Percentiles rank a stretch among this genome's conserved stretches.
These are phyloP conservation scores for Caenorhabditis sp. DNA, from an alignment of 2,888 invertebrate genomes.

Conservation along the genomic window DNA sequence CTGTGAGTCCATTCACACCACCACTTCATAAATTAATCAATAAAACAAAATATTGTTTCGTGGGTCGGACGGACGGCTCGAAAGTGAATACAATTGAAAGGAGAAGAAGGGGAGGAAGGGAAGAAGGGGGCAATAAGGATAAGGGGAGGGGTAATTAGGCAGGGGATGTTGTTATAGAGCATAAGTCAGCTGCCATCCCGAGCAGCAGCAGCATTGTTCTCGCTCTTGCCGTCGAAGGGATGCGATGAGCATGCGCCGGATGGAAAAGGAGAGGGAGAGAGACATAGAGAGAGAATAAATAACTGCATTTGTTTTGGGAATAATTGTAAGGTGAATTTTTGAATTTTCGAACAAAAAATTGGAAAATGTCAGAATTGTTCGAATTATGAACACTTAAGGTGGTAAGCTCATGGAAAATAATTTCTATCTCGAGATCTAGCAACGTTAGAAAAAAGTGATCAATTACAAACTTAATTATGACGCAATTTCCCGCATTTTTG, in stretches of 20 bases:
- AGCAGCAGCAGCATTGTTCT: slow-evolving; percentile 25
- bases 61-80: too few relatives aligned
- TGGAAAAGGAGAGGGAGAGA: not conserved
- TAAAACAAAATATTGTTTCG: slow-evolving; percentile 63
- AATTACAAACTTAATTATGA: too few relatives aligned
- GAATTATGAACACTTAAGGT: too few relatives aligned
- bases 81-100: slow-evolving; percentile 49
- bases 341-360: too few relatives aligned
- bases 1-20: not conserved
- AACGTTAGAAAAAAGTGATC: too few relatives aligned
- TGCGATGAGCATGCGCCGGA: slow-evolving; percentile 27
- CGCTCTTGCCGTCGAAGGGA: too few relatives aligned
- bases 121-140: not conserved
- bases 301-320: too few relatives aligned
- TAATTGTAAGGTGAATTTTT: too few relatives aligned
- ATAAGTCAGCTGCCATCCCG: slow-evolving; percentile 45
- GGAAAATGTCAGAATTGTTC: too few relatives aligned
- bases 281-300: slow-evolving; percentile 20
- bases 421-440: too few relatives aligned
- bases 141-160: slow-evolving; percentile 41
- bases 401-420: too few relatives aligned
- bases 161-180: slow-evolving; percentile 55
- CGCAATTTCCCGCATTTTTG: too few relatives aligned
- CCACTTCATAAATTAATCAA: slow-evolving; percentile 63
- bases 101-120: not conserved